Conservation (phyloP, 2,888 invertebrate species). For the Busseola fusca region DNA sequence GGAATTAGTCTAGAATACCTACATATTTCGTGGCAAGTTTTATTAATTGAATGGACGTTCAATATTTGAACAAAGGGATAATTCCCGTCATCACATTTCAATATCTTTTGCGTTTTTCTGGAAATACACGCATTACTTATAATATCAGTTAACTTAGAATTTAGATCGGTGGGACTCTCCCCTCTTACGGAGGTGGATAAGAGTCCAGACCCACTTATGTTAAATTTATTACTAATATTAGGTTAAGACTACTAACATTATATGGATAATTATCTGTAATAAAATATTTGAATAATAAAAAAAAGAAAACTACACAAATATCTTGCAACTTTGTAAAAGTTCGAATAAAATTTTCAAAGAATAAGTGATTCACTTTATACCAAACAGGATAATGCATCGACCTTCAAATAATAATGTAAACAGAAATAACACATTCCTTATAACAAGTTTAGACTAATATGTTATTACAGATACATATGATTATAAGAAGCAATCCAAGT, state of each 20-base stretch:
- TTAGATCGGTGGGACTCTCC: too few relatives aligned
- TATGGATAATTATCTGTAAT: too few relatives aligned
- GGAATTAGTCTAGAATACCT: not conserved
- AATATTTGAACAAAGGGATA: not conserved
- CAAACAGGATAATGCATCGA: constrained; percentile 52
- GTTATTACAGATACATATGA: constrained; percentile 58
- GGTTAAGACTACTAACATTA: too few relatives aligned
- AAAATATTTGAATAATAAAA: not conserved
- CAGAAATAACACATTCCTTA: constrained; percentile 34
- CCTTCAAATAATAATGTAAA: constrained; percentile 46
- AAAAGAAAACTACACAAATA: constrained; percentile 6
- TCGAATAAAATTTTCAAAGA: constrained; percentile 26
- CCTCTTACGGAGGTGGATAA: too few relatives aligned
- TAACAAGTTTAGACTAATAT: constrained; percentile 38
- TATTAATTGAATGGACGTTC: not conserved
- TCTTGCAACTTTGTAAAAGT: constrained; percentile 18
- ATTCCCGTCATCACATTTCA: not conserved
- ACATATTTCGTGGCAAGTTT: not conserved
- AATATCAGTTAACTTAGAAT: too few relatives aligned
- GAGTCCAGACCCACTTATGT: too few relatives aligned
- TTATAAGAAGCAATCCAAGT: constrained; percentile 33
- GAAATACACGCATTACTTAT: constrained; percentile 19
- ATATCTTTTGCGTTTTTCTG: constrained; percentile 3
- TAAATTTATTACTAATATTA: too few relatives aligned
- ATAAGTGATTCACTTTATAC: constrained; percentile 43